Base-by-base conservation (phyloP, 2,113 vertebrate species). In the Paraplagusia blochii region DNA sequence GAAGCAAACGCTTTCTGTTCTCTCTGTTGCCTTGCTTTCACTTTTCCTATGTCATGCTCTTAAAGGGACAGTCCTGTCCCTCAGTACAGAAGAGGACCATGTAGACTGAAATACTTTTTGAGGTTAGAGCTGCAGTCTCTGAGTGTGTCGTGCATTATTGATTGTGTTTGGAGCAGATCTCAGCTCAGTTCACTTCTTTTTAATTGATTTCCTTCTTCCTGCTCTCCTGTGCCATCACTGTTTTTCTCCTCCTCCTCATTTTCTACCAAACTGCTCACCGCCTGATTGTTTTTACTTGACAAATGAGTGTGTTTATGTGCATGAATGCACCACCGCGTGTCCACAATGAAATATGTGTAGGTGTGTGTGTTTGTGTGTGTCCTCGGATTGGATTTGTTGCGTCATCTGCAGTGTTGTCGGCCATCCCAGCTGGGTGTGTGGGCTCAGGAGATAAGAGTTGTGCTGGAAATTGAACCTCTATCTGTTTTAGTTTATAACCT, bases 371-470 rank as follows among this genome's bases (percentile, higher is more conserved):
- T 34, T 52, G 39, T 61, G 54, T 14, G 46, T 18, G 50, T 22
- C 33, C 13, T 8, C 42, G 6, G 22, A 29, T 6, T 4, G 22
- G 2, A 29, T 29, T 29, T 29, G 22, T 29, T 29, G 22, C 22
- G 6, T 29, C 22, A 29, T 29, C 22, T 6, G 22, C 22, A 29
- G 22, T 29, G 22, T 29, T 29, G 22, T 4, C 22, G 22, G 22
- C 6, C 22, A 38, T 38, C 4, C 12, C 11, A 14, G 13, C 22
- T 33, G 46, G 11, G 17, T 19, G 74, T 62, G 79, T 76, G 85
- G 66, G 58, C 62, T 3, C 19, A 7, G 12, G 53, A 77, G 86
- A 85, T 85, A 83, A 85, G 72, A 53, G 58, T 2, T 36, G 5
- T 39, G 46, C 35, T 46, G 67, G 69, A 49, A 63, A 46, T 48